Evolutionary conservation across 2,797 vertebrate genomes (phyloP), one percentile per base, ranked within the genome.

Genomic region (Propithecus deckenii): DNA sequence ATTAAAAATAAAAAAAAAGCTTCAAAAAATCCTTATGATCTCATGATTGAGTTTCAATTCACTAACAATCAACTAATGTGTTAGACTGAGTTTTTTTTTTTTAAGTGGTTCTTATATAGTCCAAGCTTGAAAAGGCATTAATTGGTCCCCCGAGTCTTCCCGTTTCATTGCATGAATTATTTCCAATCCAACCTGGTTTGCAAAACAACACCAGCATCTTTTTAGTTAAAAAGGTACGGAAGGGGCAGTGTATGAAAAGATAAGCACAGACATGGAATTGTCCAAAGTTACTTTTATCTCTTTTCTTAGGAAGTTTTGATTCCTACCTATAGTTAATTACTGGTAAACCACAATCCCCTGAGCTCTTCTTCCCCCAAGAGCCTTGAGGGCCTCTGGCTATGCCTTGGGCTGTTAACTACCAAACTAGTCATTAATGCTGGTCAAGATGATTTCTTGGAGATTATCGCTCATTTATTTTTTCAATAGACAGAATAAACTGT

Each of bases 1-100:
- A 99, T 99, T 99, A 99, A 98, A 98, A 98, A 97, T 91, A 69
- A 69, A 20, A n/a, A 59, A 97, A 97, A 97, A 95, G 91, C 96
- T 92, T 67, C 52, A 78, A 57, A 46, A 97, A 97, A 97, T 97
- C 97, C 97, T 97, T 97, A 93, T 97, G 92, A 98, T 97, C 96
- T 97, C 94, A 81, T 94, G 98, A 96, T 95, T 97, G 96, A 85
- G 90, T 97, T 98, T 96, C 63, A 90, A 35, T 97, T 98, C 95
- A 89, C 90, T 95, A 86, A 97, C 98, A 97, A 81, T 97, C 96
- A 97, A 13, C 48, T 97, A 87, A 95, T 98, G 95, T 96, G 96
- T 95, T 93, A 96, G 76, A 72, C 89, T 95, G 91, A 97, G 80
- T 38, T 87, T 92, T 13, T 41, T 59, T 69, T 72, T 74, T 65